These are phyloP conservation scores for Spinus pinus DNA, from an alignment of 2,797 vertebrate genomes.

Conservation along the genomic window DNA sequence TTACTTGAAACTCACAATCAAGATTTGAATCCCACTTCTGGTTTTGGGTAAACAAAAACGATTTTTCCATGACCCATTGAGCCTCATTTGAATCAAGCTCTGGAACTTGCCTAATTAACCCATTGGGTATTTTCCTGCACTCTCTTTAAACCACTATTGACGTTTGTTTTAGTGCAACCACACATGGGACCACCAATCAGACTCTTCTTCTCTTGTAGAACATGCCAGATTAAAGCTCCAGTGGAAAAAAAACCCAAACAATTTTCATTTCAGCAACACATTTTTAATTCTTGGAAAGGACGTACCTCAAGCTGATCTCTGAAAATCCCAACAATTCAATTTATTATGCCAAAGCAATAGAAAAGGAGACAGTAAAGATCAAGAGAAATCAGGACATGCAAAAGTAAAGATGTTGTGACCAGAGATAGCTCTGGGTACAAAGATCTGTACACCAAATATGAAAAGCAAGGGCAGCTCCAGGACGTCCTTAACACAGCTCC, in stretches of 20 bases:
- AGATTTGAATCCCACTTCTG: background rate
- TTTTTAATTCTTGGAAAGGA: background rate
- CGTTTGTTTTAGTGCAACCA: background rate
- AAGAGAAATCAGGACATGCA: background rate
- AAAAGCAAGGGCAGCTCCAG: background rate
- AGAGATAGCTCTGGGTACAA: background rate
- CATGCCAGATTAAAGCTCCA: background rate
- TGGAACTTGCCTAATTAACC: slow-evolving; percentile 38
- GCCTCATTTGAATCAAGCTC: slow-evolving; percentile 2
- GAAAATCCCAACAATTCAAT: background rate
- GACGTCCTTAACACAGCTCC: background rate
- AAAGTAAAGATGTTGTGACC: background rate
- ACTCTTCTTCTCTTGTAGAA: background rate
- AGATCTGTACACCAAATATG: background rate
- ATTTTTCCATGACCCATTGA: background rate
- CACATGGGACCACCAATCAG: background rate
- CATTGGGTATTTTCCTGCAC: slow-evolving; percentile 17
- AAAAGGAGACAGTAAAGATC: background rate
- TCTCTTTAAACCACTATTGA: slow-evolving; percentile 33
- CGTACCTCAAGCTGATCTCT: background rate
- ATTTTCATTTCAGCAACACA: background rate
- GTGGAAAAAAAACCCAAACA: background rate
- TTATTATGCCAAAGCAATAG: background rate
- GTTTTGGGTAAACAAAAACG: background rate
- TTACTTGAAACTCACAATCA: background rate